These are phyloP conservation scores for Siniperca chuatsi DNA, from an alignment of 2,113 vertebrate genomes.

Conservation along the genomic window DNA sequence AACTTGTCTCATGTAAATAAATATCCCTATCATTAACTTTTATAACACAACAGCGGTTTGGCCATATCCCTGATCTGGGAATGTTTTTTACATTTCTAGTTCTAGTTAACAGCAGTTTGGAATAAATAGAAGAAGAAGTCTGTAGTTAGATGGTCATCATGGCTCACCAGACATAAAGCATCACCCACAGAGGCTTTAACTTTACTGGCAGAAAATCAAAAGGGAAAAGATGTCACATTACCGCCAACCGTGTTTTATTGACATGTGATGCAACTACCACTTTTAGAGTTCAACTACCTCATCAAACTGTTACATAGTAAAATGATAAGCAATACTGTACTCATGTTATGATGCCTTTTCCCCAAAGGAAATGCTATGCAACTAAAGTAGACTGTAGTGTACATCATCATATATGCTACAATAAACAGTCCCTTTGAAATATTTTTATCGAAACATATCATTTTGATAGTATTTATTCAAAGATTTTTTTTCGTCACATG, in stretches of 20 bases:
- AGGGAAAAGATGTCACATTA: not conserved
- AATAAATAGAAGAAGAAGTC: not conserved
- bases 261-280: too few species aligned
- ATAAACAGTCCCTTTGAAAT: too few species aligned
- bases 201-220: slow-evolving; percentile 1
- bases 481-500: too few species aligned
- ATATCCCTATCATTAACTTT: not conserved
- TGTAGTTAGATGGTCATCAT: not conserved
- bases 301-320: too few species aligned
- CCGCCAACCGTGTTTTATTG: not conserved
- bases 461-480: too few species aligned
- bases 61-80: not conserved
- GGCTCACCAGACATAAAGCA: not conserved
- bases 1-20: not conserved
- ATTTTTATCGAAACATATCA: too few species aligned
- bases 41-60: not conserved
- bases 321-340: too few species aligned
- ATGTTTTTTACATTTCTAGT: not conserved
- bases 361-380: not conserved
- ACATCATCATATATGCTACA: too few species aligned
- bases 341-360: not conserved
- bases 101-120: not conserved
- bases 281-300: too few species aligned
- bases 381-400: too few species aligned
- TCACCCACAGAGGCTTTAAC: not conserved